Percentiles rank a stretch among this genome's conserved stretches.
phyloP scores from a whole-genome alignment of 1,140 invertebrate genomes.

The Solenopsis invicta region DNA sequence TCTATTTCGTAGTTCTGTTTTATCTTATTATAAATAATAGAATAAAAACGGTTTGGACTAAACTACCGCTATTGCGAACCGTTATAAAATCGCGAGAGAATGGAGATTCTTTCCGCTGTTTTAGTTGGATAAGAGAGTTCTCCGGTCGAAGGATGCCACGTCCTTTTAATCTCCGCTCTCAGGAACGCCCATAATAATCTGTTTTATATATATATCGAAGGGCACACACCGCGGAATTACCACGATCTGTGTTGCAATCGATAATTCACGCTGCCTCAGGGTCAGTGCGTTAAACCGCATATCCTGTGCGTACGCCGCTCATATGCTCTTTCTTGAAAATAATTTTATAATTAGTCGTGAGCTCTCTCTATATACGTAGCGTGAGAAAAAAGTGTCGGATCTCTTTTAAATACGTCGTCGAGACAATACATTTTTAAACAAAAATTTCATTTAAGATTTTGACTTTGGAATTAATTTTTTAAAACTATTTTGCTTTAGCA shows the following conservation, averaged over 20 bases:
- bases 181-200: conserved; percentile 29
- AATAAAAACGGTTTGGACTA: background rate
- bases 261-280: conserved; percentile 23
- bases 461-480: background rate
- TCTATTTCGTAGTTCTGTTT: background rate
- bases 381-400: background rate
- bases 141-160: background rate
- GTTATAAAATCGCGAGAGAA: conserved; percentile 14
- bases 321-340: conserved; percentile 4
- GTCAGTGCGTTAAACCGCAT: conserved; percentile 38
- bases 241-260: conserved; percentile 19
- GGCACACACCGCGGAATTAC: background rate
- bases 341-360: conserved; percentile 23
- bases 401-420: background rate
- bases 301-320: background rate
- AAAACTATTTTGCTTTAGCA: background rate
- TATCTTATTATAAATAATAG: background rate
- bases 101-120: background rate
- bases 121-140: conserved; percentile 9
- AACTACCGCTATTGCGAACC: background rate
- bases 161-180: conserved; percentile 19
- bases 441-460: background rate
- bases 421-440: background rate
- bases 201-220: background rate
- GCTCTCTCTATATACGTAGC: background rate